Conservation (phyloP, 1,140 invertebrate species). For the Wiebesia pumilae region DNA sequence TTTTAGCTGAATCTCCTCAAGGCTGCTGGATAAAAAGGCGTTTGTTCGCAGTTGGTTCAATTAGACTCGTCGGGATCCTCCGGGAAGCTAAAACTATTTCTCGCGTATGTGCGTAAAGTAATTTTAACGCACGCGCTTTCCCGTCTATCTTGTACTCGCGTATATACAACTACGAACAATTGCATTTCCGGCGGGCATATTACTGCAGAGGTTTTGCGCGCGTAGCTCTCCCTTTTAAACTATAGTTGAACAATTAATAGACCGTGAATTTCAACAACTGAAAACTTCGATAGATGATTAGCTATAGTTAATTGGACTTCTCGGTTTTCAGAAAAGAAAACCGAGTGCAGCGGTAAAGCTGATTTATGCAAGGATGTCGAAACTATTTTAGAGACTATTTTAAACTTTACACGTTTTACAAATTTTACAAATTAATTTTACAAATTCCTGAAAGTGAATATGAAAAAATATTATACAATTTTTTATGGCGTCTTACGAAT, state of each 20-base stretch:
- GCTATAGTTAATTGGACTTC: no score
- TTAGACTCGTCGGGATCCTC: conserved; percentile 1
- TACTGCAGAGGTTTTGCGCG: background rate
- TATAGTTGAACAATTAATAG: background rate
- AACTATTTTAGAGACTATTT: no score
- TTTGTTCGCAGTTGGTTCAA: conserved; percentile 7
- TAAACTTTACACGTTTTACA: no score
- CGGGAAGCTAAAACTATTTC: background rate
- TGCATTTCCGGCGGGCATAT: background rate
- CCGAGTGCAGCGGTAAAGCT: no score
- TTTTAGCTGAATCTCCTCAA: background rate
- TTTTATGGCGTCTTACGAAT: no score
- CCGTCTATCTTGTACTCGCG: background rate
- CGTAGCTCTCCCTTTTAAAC: background rate
- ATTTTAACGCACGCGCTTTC: background rate
- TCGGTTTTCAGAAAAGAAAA: no score
- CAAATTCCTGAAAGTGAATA: no score
- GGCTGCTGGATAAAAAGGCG: background rate
- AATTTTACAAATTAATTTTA: no score
- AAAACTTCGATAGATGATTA: no score
- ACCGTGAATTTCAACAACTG: background rate
- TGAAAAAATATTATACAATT: no score
- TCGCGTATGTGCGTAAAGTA: background rate
- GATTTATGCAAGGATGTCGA: no score
- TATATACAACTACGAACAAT: background rate